phyloP scores from a whole-genome alignment of 2,113 vertebrate species.

The Elephas maximus region DNA sequence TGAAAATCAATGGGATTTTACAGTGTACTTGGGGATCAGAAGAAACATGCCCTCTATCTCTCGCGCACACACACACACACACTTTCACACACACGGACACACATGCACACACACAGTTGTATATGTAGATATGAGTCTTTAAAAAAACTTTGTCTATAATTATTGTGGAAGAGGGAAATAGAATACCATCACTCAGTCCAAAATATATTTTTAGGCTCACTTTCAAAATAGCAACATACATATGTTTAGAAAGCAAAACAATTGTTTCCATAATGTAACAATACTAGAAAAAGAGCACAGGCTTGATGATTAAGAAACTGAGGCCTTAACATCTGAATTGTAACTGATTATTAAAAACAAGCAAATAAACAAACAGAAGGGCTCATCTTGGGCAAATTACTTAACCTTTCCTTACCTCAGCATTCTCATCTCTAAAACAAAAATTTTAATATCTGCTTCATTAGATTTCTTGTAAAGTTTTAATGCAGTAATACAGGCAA shows the following conservation, averaged over 20 bases:
- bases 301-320: neutral
- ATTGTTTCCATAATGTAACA: neutral
- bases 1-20: neutral
- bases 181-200: neutral
- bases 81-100: too few relatives aligned
- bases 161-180: neutral
- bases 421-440: neutral
- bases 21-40: neutral
- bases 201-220: conserved; percentile 29
- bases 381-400: neutral
- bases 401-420: neutral
- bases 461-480: neutral
- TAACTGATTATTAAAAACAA: conserved; percentile 7
- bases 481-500: neutral
- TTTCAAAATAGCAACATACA: neutral
- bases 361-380: neutral
- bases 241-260: neutral
- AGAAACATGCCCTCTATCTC: neutral
- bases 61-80: neutral
- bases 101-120: neutral
- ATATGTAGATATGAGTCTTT: neutral
- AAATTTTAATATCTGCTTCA: neutral
- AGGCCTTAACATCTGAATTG: neutral
- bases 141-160: neutral
- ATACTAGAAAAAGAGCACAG: neutral